Percentiles rank a stretch among this genome's conserved stretches.
phyloP scores from a whole-genome alignment of 2,113 vertebrate genomes.

The Enhydra lutris region DNA sequence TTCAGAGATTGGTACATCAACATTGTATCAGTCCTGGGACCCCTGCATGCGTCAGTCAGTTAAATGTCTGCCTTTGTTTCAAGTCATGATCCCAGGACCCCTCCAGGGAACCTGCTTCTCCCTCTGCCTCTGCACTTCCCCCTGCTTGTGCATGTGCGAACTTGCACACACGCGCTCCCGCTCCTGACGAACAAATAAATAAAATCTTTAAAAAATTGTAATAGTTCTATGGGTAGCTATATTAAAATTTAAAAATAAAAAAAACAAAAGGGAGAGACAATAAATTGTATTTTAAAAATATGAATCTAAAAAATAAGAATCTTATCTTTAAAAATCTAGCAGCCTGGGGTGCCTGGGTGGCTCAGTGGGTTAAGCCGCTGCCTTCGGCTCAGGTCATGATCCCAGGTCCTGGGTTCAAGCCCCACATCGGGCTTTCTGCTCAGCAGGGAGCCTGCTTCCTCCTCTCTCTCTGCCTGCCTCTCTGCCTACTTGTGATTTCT shows the following conservation, averaged over 20 bases:
- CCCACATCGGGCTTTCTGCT: no score
- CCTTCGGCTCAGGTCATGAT: no score
- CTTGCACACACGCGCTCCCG: accelerated
- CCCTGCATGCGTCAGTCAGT: background rate
- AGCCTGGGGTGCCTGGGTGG: no score
- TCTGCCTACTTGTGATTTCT: no score
- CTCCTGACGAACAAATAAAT: background rate
- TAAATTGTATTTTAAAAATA: background rate
- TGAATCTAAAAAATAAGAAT: background rate
- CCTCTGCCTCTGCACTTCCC: background rate
- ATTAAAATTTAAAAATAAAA: background rate
- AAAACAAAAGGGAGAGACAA: background rate
- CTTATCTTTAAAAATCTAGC: background rate
- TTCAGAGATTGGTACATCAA: background rate
- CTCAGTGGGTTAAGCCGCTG: no score
- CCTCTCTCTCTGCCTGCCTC: no score
- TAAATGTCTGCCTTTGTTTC: background rate
- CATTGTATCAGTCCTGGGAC: background rate
- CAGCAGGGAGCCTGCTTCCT: no score
- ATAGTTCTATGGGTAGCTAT: background rate
- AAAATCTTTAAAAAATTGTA: background rate
- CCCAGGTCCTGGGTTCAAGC: no score
- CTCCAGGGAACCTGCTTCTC: background rate
- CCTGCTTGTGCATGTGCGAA: no score
- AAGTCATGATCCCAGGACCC: background rate